Evolutionary conservation across 2,888 invertebrate species (phyloP), one percentile per base, ranked within the genome.

Genomic region (Ectobius pallidus): DNA sequence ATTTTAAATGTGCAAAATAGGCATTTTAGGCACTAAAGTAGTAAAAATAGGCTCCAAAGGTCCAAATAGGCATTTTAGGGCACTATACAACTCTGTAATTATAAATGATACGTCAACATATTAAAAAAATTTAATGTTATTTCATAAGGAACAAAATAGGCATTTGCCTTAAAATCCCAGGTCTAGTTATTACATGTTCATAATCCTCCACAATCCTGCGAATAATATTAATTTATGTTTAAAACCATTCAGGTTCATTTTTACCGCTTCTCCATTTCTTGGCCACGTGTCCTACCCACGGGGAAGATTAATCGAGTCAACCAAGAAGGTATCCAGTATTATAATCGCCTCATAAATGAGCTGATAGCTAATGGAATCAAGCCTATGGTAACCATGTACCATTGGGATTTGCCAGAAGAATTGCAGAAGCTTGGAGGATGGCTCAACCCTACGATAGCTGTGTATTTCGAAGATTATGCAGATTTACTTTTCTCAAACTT

Each of bases 391-490:
- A 83, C 82, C 22, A 74, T 78, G 25, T 77, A 74, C 27, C 78
- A 77, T 49, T 77, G 86, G 84, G 88, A 88, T 77, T 78, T 87
- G 46, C 87, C 87, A 0, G 83, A 85, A 72, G 82, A 83, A 58
- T 80, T 9, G 1, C 69, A 78, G 81, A 70, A 82, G 79, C 80
- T 89, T 6, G 90, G 90, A 0, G 90, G 90, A 2, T 91, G 90
- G 89, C 84, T 87, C 0, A 92, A 90, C 79, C 86, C 88, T 0
- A 86, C 88, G 76, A 88, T 91, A 3, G 86, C 89, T 18, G 88
- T 90, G 34, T 86, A 87, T 75, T 91, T 87, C 78, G 87, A 85
- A 22, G 89, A 91, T 78, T 92, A 88, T 76, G 89, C 90, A 0
- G 82, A 83, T 77, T 82, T 90, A 34, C 81, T 86, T 6, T 87